A percentile compares a stretch with the other conserved stretches of the same genome.
Evolutionary conservation across 92 coral and sea anemone genomes (phyloP).

Genomic region (Scolanthus callimorphus): DNA sequence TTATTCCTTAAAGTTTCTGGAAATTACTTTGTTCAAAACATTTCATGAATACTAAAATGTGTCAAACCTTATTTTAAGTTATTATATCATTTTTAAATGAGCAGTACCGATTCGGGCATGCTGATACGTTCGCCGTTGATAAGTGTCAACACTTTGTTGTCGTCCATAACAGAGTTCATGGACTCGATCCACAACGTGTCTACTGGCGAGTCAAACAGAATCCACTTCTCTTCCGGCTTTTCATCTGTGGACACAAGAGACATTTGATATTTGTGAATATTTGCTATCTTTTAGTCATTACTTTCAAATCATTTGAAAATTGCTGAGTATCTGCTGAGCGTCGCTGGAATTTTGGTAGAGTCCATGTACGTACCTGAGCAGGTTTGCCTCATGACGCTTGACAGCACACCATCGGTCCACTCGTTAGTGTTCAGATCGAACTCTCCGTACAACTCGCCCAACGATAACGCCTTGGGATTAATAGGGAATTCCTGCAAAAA

Average conservation of each 20-base stretch:
- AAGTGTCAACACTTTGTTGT: slow-evolving; percentile 94
- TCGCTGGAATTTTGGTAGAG: too few relatives aligned
- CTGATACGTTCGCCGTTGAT: slow-evolving; percentile 99
- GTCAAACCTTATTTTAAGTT: too few relatives aligned
- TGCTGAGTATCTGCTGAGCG: too few relatives aligned
- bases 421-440: slow-evolving; percentile 97
- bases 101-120: slow-evolving; percentile 98
- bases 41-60: too few relatives aligned
- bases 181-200: slow-evolving; percentile 99
- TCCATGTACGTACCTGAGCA: slow-evolving; percentile 81
- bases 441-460: slow-evolving; percentile 97
- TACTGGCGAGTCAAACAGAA: slow-evolving; percentile 95
- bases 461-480: slow-evolving; percentile 91
- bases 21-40: too few relatives aligned
- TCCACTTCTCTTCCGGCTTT: slow-evolving; percentile 94
- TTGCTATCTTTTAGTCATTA: too few relatives aligned
- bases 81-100: too few relatives aligned
- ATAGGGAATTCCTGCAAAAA: slow-evolving; percentile 80
- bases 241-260: slow-evolving; percentile 85
- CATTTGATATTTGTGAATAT: too few relatives aligned
- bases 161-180: slow-evolving; percentile 99
- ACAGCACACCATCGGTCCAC: slow-evolving; percentile 97
- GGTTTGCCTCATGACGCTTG: slow-evolving; percentile 96
- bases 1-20: too few relatives aligned
- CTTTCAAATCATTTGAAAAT: too few relatives aligned